Base-by-base conservation (phyloP, 2,113 vertebrate species). In the Heterochromis multidens region DNA sequence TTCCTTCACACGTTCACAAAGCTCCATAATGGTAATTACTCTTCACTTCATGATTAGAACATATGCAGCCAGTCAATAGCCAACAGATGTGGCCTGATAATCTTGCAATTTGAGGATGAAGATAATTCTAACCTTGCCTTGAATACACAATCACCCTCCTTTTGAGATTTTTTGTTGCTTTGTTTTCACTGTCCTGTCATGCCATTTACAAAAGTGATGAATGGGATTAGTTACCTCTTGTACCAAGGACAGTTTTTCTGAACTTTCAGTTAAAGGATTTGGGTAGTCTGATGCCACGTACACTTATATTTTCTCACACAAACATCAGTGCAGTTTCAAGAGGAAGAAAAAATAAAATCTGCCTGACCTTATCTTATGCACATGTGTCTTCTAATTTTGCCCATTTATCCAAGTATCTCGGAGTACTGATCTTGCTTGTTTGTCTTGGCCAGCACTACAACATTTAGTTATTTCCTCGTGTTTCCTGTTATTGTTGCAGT, bases 21-120 rank as follows among this genome's bases (percentile, higher is more conserved):
- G 91, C 86, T 54, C 80, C 84, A 90, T 94, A 90, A 95, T 93
- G 90, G 90, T 94, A 93, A 95, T 95, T 93, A 93, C 92, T 93
- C 94, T 84, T 88, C 93, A 85, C 85, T 84, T 86, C 84, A 88
- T 93, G 89, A 94, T 93, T 90, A 92, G 92, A 90, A 88, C 94
- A 93, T 93, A 90, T 90, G 89, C 91, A 89, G 88, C 67, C 84
- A 80, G 88, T 93, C 93, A 96, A 96, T 96, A 91, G 94, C 88
- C 91, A 93, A 87, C 95, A 96, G 92, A 95, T 96, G 95, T 95
- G 94, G 94, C 82, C 90, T 88, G 91, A 94, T 95, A 93, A 90
- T 91, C 90, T 84, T 49, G 70, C 58, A 86, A 89, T 91, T 81
- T 87, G 59, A 83, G 94, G 84, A 94, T 84, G 79, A 85, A 89